Conservation (phyloP, 2,113 vertebrate species). For the Callaeas wilsoni region DNA sequence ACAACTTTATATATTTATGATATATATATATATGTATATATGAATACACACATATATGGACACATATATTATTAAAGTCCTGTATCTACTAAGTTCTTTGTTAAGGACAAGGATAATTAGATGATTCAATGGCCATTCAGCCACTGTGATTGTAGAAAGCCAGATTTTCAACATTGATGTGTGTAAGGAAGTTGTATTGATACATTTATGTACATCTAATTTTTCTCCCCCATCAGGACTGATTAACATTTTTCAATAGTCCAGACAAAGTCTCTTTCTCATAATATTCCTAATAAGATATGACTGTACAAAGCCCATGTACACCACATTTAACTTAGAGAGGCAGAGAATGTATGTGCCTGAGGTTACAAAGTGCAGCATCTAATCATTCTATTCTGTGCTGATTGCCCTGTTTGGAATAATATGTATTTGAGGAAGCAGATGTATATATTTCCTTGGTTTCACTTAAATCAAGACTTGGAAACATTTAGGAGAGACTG, state of each 20-base stretch:
- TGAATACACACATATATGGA: not conserved
- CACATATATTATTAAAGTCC: not conserved
- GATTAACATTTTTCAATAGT: not conserved
- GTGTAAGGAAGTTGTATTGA: not conserved
- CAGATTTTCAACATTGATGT: not conserved
- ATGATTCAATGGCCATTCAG: not conserved
- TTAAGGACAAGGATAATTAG: not conserved
- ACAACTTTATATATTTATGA: not conserved
- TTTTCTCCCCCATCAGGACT: not conserved
- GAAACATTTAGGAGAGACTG: not conserved
- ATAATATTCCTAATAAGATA: not conserved
- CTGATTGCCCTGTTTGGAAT: not conserved
- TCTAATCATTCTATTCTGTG: not conserved
- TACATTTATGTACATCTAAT: not conserved
- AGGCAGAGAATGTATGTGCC: not conserved
- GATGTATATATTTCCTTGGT: not conserved
- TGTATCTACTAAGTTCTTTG: not conserved
- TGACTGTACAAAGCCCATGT: not conserved
- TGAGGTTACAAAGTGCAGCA: slow-evolving; percentile 3
- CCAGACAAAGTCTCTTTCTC: not conserved
- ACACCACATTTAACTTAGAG: not conserved
- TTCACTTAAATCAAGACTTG: not conserved
- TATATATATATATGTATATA: not conserved
- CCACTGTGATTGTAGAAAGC: not conserved
- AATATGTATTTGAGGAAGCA: not conserved